Evolutionary conservation across 1,140 invertebrate species (phyloP), one percentile per base, ranked within the genome.

Genomic region (Drosophila ohnishii): DNA sequence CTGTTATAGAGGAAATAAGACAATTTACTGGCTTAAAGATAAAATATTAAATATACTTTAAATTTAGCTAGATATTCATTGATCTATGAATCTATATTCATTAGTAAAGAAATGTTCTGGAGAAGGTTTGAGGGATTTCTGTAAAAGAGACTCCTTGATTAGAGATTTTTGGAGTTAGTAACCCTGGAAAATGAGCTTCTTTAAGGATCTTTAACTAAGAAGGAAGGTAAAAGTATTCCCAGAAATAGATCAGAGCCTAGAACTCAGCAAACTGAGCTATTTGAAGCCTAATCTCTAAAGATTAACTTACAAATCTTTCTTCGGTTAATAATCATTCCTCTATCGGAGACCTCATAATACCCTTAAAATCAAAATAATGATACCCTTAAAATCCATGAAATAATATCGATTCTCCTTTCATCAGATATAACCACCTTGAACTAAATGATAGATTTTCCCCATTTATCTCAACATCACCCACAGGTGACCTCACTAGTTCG

Each of bases 401-500:
- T 22, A 22, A 22, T 22, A 22, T 22, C 19, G 19, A 35, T 35
- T 16, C 16, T 53, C 13, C 7, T 0, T 14, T 37, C 2, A 14
- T 10, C 8, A 37, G 2, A 9, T 25, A 10, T 1, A n/a, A 14
- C 19, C 6, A n/a, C 32, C 34, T 55, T 55, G 19, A 55, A 22
- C 19, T 47, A 0, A 37, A 55, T 11, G 1, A 37, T 5, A n/a
- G 19, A 55, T n/a, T n/a, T 22, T 35, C 32, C 32, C 7, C 7
- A 22, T 13, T 16, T 42, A 39, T 62, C 25, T 19, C 11, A 7
- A 25, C 16, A 11, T 40, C 35, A 40, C 0, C 13, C 19, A 16
- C 16, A 8, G 34, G 28, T 63, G 53, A 60, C 61, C 55, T 63
- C 61, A 60, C 58, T 42, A 99, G 96, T 93, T 99, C 22, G 14